These are phyloP conservation scores for Drosophila atripex DNA, from an alignment of 2,888 invertebrate genomes.

Conservation along the genomic window DNA sequence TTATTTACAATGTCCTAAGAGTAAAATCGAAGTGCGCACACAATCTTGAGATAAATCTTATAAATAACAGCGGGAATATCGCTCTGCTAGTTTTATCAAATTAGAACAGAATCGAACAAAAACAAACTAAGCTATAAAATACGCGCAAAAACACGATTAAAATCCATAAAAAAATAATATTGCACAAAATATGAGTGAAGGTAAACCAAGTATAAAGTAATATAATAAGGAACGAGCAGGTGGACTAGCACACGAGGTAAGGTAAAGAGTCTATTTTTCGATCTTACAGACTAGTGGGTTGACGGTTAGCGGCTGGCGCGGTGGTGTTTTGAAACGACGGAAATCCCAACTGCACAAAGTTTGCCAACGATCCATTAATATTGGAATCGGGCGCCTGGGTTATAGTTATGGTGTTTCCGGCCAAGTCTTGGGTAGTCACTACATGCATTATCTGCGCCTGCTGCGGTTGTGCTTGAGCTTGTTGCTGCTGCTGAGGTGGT, in stretches of 20 bases:
- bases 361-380: slow-evolving; percentile 80
- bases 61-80: not conserved
- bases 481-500: slow-evolving; percentile 22
- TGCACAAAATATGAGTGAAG: slow-evolving; percentile 46
- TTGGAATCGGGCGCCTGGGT: slow-evolving; percentile 82
- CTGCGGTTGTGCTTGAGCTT: slow-evolving; percentile 47
- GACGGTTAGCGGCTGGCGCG: slow-evolving; percentile 67
- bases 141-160: slow-evolving; percentile 6
- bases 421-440: slow-evolving; percentile 78
- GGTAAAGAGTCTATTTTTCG: slow-evolving; percentile 69
- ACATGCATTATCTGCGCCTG: slow-evolving; percentile 83
- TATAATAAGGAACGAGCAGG: slow-evolving; percentile 24
- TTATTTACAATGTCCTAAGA: slow-evolving; percentile 30
- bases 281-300: slow-evolving; percentile 79
- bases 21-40: slow-evolving; percentile 5
- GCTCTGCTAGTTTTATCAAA: slow-evolving; percentile 7
- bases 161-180: slow-evolving; percentile 37
- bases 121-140: slow-evolving; percentile 13
- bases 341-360: slow-evolving; percentile 81
- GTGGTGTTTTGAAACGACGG: slow-evolving; percentile 81
- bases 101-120: slow-evolving; percentile 3
- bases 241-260: slow-evolving; percentile 52
- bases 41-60: not conserved
- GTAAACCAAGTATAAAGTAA: slow-evolving; percentile 12
- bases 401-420: slow-evolving; percentile 82